Base-by-base conservation (phyloP, 2,888 invertebrate genomes). In the Lycaena phlaeas region DNA sequence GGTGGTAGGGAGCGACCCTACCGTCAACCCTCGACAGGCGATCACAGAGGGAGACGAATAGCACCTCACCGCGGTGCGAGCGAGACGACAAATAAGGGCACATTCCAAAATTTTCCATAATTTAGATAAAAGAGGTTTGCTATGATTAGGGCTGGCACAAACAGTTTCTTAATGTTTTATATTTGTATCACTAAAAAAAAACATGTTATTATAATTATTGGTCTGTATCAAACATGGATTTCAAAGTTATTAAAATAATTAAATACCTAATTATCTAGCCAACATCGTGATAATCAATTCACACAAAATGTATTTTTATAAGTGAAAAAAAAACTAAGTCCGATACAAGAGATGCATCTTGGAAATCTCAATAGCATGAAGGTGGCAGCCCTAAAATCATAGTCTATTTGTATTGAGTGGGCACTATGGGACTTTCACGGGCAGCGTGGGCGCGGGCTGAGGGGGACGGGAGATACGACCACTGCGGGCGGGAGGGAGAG, bases 41-140 rank as follows among this genome's bases (percentile, higher is more conserved):
- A 61, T 51, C 57, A 47, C 43, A 52, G 65, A 78, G 52, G 42
- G 67, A 58, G 73, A 76, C 46, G 52, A 59, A 51, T 45, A 45
- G 44, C 67, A 52, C 48, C 46, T 28, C 40, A 49, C 46, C 50
- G 46, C 45, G 49, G 41, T 46, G 57, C 50, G 73, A 57, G 69
- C 54, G 72, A 73, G 57, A 62, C 67, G 49, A 46, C 49, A 48
- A 49, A 55, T 61, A 59, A 59, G 56, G 68, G 68, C 65, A 66
- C 84, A 82, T 82, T 82, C 82, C 84, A 72, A 82, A 79, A 75
- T 79, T 75, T 81, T 81, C 81, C 79, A 79, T 81, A 78, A 81
- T 74, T 78, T 77, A 81, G 79, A 82, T 82, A 82, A 82, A 64
- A 67, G 63, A 71, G 72, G 81, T 82, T 82, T 65, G 75, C 81